Percentiles rank a stretch among this genome's conserved stretches.
Evolutionary conservation across 1,140 invertebrate genomes (phyloP).

Genomic region (Drosophila miranda): DNA sequence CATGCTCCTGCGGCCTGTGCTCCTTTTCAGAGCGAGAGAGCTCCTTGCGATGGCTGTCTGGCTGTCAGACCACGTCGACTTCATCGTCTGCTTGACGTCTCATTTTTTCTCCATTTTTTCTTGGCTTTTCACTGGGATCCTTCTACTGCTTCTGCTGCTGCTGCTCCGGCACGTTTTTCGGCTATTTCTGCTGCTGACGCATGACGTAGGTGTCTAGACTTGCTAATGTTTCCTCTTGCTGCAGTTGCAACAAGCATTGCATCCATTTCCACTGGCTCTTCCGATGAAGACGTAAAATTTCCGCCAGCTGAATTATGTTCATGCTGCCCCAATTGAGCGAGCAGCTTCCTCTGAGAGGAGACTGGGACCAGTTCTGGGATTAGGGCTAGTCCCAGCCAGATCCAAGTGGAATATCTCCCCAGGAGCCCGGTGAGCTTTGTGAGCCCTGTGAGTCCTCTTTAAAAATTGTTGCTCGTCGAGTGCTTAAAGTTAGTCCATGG

Average conservation of each 20-base stretch:
- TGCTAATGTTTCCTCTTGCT: constrained; percentile 78
- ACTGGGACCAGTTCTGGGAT: constrained; percentile 27
- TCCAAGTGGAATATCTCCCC: constrained; percentile 1
- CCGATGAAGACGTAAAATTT: constrained; percentile 70
- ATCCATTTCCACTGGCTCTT: constrained; percentile 15
- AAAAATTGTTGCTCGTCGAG: constrained; percentile 16
- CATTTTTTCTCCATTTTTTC: constrained; percentile 68
- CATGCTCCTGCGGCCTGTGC: constrained; percentile 34
- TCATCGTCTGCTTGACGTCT: constrained; percentile 74
- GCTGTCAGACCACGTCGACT: constrained; percentile 55
- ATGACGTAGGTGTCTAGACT: constrained; percentile 82
- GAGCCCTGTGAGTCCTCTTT: constrained; percentile 33
- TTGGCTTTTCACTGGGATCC: constrained; percentile 43
- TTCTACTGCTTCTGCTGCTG: constrained; percentile 25
- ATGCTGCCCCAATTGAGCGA: constrained; percentile 54
- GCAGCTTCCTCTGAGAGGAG: constrained; percentile 4
- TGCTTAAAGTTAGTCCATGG: constrained; percentile 31
- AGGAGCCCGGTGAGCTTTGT: constrained; percentile 23
- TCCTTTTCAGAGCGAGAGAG: constrained; percentile 19
- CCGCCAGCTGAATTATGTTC: constrained; percentile 74
- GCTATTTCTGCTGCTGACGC: constrained; percentile 59
- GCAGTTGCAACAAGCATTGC: constrained; percentile 6
- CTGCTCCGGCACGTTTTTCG: constrained; percentile 53
- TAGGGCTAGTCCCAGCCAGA: not conserved
- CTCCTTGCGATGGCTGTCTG: constrained; percentile 38